A percentile compares a stretch with the other conserved stretches of the same genome.
phyloP scores from a whole-genome alignment of 2,113 vertebrate species.

The Cyphomyrus discorhynchus region DNA sequence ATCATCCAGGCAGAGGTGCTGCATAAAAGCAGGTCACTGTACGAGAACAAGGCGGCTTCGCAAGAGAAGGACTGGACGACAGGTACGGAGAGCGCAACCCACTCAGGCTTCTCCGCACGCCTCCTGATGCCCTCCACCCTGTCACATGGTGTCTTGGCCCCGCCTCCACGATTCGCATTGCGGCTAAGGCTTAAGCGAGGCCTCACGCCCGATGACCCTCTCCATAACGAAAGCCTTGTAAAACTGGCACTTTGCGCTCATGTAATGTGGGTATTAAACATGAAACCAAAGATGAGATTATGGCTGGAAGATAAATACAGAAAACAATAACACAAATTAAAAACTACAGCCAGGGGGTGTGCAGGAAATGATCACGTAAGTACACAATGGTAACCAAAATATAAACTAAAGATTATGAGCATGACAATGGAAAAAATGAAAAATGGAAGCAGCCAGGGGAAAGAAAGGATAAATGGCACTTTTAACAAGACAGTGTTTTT shows the following conservation, averaged over 20 bases:
- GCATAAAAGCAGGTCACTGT: constrained; percentile 72
- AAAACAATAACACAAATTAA: neutral
- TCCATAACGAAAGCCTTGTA: neutral
- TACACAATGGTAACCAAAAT: neutral
- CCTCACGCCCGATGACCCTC: neutral
- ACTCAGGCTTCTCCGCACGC: neutral
- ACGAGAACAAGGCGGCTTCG: constrained; percentile 59
- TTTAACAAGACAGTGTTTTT: neutral
- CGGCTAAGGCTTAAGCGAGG: neutral
- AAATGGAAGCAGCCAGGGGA: neutral
- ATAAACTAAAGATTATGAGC: neutral
- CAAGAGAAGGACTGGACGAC: constrained; percentile 68
- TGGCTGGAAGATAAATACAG: neutral
- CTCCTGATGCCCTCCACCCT: neutral
- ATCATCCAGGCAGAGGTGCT: constrained; percentile 73
- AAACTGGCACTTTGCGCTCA: neutral
- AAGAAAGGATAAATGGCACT: neutral
- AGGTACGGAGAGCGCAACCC: constrained; percentile 53
- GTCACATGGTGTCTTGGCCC: neutral
- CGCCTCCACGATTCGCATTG: neutral
- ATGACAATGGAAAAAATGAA: neutral
- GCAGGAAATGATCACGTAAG: neutral
- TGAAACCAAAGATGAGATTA: neutral
- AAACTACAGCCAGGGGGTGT: neutral
- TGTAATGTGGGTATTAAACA: neutral